phyloP scores from a whole-genome alignment of 1,140 invertebrate species.

The Drosophila bipectinata region DNA sequence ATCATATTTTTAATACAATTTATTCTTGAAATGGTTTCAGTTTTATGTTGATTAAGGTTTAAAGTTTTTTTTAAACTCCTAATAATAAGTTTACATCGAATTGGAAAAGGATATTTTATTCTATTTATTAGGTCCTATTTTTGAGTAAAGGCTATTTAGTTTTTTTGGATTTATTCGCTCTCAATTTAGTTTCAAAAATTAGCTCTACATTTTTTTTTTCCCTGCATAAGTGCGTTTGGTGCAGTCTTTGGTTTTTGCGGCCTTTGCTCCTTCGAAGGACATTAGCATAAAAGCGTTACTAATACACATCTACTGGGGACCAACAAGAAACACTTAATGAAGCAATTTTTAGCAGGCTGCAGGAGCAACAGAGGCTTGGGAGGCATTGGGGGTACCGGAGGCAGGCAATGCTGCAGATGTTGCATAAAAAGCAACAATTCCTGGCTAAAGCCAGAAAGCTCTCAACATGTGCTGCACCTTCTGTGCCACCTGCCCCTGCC shows the following conservation, averaged over 20 bases:
- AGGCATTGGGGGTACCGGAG: not conserved
- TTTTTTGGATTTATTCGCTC: no score
- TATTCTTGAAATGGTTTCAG: not conserved
- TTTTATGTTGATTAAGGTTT: no score
- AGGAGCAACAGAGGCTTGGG: constrained; percentile 19
- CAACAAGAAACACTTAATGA: constrained; percentile 81
- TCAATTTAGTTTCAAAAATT: no score
- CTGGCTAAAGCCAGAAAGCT: constrained; percentile 69
- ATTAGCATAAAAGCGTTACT: constrained; percentile 80
- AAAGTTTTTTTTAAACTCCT: no score
- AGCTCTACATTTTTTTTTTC: not conserved
- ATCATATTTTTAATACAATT: not conserved
- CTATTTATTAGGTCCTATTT: no score
- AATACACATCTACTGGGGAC: constrained; percentile 65
- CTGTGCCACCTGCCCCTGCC: not conserved
- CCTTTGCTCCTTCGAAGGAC: constrained; percentile 63
- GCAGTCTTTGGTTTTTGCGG: constrained; percentile 3
- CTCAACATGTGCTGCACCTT: constrained; percentile 20
- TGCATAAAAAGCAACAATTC: constrained; percentile 78
- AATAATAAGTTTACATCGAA: no score
- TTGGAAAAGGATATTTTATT: no score
- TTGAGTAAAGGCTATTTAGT: no score
- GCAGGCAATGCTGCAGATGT: constrained; percentile 42
- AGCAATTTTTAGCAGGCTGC: constrained; percentile 73
- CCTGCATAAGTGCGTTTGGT: not conserved